Evolutionary conservation across 2,888 invertebrate genomes (phyloP), one percentile per base, ranked within the genome.

Genomic region (Folsomia manolachei): DNA sequence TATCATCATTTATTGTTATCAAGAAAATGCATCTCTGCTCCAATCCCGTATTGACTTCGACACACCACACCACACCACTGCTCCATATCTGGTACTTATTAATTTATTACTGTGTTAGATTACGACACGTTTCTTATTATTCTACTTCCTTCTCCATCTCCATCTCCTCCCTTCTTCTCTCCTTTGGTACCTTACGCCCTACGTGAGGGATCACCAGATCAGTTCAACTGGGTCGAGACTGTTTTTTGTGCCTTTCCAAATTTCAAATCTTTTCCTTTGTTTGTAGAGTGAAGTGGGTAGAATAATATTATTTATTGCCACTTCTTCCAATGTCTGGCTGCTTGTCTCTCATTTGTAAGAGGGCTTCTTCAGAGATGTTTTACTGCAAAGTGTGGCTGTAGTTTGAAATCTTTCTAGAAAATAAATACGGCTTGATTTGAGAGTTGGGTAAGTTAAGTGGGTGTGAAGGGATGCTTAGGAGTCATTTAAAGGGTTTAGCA

Each of bases 401-500:
- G n/a, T n/a, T n/a, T n/a, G n/a, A n/a, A n/a, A n/a, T n/a, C n/a
- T n/a, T n/a, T n/a, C n/a, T n/a, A n/a, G n/a, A n/a, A n/a, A n/a
- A n/a, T n/a, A n/a, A n/a, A n/a, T n/a, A n/a, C n/a, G n/a, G n/a
- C n/a, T n/a, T n/a, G n/a, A n/a, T n/a, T n/a, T n/a, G n/a, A n/a
- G n/a, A n/a, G n/a, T n/a, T n/a, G 39, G 39, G 14, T 9, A 39
- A 14, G 39, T 14, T 39, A 39, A 39, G 39, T 39, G 39, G 14
- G 39, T 39, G 39, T 39, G 39, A 39, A 39, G 39, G 39, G 39
- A 39, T 39, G 39, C 18, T 64, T 27, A 64, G 27, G 64, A 24
- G 27, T 64, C 25, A 27, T 64, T 64, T 64, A 64, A 64, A 25
- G 64, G 64, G 64, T 64, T 64, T 64, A 64, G 64, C 64, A 64